Base-by-base conservation (phyloP, 1,140 invertebrate genomes). In the Pachypsylla venusta region DNA sequence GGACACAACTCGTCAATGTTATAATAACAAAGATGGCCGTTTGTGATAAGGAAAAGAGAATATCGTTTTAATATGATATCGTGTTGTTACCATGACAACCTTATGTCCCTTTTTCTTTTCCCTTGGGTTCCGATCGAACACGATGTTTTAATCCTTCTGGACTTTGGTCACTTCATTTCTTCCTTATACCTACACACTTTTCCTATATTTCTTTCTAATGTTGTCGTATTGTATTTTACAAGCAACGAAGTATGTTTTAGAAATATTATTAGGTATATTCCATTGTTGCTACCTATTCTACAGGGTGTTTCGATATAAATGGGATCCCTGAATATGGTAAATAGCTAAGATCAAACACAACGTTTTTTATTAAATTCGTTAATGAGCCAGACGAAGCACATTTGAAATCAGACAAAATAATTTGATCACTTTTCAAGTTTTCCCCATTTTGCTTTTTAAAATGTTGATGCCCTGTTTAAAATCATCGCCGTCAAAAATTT, bases 11-110 rank as follows among this genome's bases (percentile, higher is more conserved):
- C 42, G 42, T 48, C 42, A 48, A 48, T 48, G 42, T 48, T 48
- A 48, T 48, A 48, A 48, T 48, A 48, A 48, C 42, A 48, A 48
- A 48, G 42, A 48, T 48, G 42, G 42, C 42, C 42, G 42, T 48
- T n/a, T 48, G 7, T 48, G 42, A 48, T 48, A 48, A 48, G 42
- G 42, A 48, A 48, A 19, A 48, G 42, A 10, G 42, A 48, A 22
- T 19, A 48, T n/a, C n/a, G n/a, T n/a, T n/a, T 48, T 19, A 48
- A 48, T 48, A 48, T 48, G 22, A 48, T 48, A 48, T 48, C 42
- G 16, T 48, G 42, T n/a, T 48, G 42, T 48, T 48, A 3, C 42
- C 42, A 48, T 48, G 42, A n/a, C n/a, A 48, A 48, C 42, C 5
- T 22, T 48, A 22, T 22, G 16, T n/a, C 42, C 30, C 30, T 35